Base-by-base conservation (phyloP, 1,140 invertebrate species). In the Heliconius hewitsoni region DNA sequence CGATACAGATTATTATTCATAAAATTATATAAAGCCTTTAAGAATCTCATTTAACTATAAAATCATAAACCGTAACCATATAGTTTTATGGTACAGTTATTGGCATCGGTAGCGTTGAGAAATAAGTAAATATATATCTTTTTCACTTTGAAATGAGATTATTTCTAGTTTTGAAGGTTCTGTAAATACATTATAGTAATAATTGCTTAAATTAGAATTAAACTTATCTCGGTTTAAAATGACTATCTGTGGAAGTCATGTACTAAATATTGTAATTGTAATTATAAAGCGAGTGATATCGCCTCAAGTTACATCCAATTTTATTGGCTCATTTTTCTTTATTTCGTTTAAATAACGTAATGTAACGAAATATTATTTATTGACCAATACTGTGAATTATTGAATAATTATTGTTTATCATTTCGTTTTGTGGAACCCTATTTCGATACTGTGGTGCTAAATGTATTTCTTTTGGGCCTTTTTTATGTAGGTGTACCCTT, bases 81-180 rank as follows among this genome's bases (percentile, higher is more conserved):
- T 78, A 84, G 77, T 81, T 76, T 84, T 79, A 82, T 79, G 78
- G 60, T 72, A 79, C 70, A 83, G 79, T 80, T 81, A 83, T 83
- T 76, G 86, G 86, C 86, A 84, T 87, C 87, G 85, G 85, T 89
- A 78, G 84, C 86, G 84, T 91, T 90, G 92, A 90, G 89, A 92
- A 89, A 83, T 87, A 86, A 76, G 73, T 88, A 84, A 52, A 52
- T 81, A 78, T 79, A 82, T 75, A 73, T 74, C 83, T 86, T 84
- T 88, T 89, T 88, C 87, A 90, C 82, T 86, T 87, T 89, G 84
- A 90, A 37, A 91, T 93, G 92, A 93, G 92, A 93, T 93, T 93
- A 92, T 92, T 87, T 81, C 77, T 93, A 92, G 87, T 84, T 86
- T 81, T 90, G 91, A 88, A 85, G 23, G 27, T 77, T 78, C 37